phyloP scores from a whole-genome alignment of 2,113 vertebrate species.

The Circaetus cinerascens region DNA sequence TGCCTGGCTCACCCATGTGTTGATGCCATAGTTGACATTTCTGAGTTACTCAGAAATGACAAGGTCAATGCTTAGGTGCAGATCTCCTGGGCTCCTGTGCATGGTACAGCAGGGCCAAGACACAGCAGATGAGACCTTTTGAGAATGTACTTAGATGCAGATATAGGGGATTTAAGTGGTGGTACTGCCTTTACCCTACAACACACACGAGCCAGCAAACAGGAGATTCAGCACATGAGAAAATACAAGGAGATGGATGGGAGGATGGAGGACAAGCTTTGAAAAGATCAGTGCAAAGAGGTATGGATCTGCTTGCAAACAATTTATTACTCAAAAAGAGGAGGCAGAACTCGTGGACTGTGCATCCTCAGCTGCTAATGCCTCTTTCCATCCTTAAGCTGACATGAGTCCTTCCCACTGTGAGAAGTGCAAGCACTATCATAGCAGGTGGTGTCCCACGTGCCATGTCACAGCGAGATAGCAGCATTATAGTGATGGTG shows the following conservation, averaged over 20 bases:
- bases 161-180: neutral
- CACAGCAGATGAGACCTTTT: neutral
- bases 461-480: neutral
- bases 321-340: neutral
- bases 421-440: neutral
- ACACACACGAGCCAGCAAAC: neutral
- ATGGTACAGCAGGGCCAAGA: neutral
- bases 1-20: neutral
- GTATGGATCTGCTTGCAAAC: neutral
- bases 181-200: neutral
- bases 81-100: neutral
- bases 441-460: neutral
- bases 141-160: neutral
- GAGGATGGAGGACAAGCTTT: neutral
- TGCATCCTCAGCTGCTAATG: neutral
- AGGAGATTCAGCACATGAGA: neutral
- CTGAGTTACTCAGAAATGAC: neutral
- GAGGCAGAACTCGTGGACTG: neutral
- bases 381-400: neutral
- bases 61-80: neutral
- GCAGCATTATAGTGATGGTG: neutral
- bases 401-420: rapidly evolving
- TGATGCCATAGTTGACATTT: neutral
- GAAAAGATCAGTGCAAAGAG: neutral
- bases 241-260: neutral